Evolutionary conservation across 2,113 vertebrate genomes (phyloP).

Genomic region (Galbula dea): DNA sequence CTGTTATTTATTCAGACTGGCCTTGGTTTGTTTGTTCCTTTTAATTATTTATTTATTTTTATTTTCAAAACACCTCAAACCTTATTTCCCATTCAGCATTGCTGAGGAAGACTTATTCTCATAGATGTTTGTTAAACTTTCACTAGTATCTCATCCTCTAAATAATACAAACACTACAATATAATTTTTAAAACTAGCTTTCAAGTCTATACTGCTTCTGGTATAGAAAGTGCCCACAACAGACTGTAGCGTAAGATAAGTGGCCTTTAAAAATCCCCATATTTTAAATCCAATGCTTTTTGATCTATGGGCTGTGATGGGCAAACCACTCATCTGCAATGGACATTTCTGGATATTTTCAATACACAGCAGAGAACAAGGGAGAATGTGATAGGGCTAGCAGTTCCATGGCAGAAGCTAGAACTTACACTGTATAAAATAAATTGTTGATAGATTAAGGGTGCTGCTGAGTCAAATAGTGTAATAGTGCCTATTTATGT

Average conservation of each 20-base stretch:
- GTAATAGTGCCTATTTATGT: not conserved
- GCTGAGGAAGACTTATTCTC: not conserved
- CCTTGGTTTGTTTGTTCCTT: not conserved
- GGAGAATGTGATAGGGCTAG: not conserved
- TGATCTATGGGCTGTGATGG: not conserved
- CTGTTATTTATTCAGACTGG: not conserved
- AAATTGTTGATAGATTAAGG: not conserved
- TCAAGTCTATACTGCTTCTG: not conserved
- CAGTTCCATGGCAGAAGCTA: not conserved
- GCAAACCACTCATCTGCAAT: not conserved
- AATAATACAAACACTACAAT: not conserved
- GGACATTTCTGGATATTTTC: not conserved
- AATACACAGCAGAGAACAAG: not conserved
- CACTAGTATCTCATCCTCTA: not conserved
- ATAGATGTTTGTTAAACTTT: not conserved
- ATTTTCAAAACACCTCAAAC: not conserved
- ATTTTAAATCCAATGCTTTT: not conserved
- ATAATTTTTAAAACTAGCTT: not conserved
- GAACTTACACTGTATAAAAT: not conserved
- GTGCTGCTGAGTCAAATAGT: not conserved
- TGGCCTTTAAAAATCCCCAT: rapidly evolving
- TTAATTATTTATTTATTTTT: too few relatives aligned
- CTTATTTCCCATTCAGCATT: not conserved
- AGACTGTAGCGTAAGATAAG: too few relatives aligned
- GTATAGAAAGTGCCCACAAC: too few relatives aligned